Evolutionary conservation across 2,888 invertebrate genomes (phyloP).

Genomic region (Coelogynopora nodosa): DNA sequence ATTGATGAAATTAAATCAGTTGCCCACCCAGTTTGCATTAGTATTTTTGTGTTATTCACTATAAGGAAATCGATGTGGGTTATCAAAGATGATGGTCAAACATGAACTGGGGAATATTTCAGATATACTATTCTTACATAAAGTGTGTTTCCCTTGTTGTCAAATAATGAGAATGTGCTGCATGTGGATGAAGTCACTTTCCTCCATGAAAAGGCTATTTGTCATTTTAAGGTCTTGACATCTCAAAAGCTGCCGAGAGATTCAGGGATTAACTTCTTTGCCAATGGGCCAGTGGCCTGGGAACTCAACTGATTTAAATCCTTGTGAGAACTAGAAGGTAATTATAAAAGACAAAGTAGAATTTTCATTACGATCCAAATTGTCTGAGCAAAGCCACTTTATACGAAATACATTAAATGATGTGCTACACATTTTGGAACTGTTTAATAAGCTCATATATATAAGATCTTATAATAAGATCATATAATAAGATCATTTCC

Average conservation of each 20-base stretch:
- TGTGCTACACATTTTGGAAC: neutral
- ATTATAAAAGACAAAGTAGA: neutral
- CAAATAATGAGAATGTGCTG: neutral
- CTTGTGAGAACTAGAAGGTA: neutral
- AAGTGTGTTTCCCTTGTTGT: neutral
- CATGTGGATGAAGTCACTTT: neutral
- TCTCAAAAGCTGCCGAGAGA: neutral
- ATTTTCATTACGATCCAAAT: neutral
- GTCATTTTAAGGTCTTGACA: neutral
- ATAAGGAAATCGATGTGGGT: neutral
- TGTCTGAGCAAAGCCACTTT: neutral
- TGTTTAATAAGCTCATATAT: neutral
- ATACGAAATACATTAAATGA: neutral
- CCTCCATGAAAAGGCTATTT: neutral
- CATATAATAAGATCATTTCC: neutral
- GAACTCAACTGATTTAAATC: neutral
- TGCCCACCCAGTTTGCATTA: neutral
- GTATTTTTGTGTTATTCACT: neutral
- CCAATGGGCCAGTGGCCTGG: neutral
- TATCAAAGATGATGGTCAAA: slow-evolving; percentile 14
- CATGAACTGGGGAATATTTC: slow-evolving; percentile 3
- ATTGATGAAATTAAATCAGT: neutral
- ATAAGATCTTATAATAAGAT: no score
- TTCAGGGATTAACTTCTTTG: neutral
- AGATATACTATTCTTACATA: neutral